Conservation (phyloP, 2,888 invertebrate genomes). For the Anaspis maculata region DNA sequence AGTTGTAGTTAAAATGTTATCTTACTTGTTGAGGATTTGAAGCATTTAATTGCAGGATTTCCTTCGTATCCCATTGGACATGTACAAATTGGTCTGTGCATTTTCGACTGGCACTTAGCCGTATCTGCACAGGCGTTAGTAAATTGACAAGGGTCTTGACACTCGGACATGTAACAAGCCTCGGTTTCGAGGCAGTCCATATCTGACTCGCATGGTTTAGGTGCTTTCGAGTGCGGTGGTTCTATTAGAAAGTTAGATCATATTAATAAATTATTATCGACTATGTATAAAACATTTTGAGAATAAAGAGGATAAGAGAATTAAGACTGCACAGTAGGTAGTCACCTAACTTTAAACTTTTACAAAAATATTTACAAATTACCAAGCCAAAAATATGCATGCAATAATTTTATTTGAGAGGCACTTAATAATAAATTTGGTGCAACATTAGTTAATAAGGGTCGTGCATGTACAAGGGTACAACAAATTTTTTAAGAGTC, state of each 20-base stretch:
- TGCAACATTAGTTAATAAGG: too few species aligned
- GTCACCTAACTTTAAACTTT: too few species aligned
- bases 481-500: too few species aligned
- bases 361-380: too few species aligned
- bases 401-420: too few species aligned
- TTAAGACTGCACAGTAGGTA: too few species aligned
- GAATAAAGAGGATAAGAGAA: too few species aligned
- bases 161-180: conserved; percentile 74
- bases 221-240: conserved; percentile 61
- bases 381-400: too few species aligned
- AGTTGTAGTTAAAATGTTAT: conserved; percentile 25
- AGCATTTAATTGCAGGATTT: conserved; percentile 73
- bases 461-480: too few species aligned
- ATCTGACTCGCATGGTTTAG: conserved; percentile 74
- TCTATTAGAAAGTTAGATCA: too few species aligned
- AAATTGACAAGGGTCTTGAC: conserved; percentile 78
- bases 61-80: conserved; percentile 75
- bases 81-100: conserved; percentile 75
- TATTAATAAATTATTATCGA: conserved; percentile 15
- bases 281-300: too few species aligned
- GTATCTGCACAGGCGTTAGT: conserved; percentile 65
- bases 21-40: conserved; percentile 71
- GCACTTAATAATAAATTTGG: too few species aligned
- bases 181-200: conserved; percentile 75
- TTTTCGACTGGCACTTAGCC: conserved; percentile 71